Base-by-base conservation (phyloP, 2,888 invertebrate genomes). In the Achlya flavicornis region DNA sequence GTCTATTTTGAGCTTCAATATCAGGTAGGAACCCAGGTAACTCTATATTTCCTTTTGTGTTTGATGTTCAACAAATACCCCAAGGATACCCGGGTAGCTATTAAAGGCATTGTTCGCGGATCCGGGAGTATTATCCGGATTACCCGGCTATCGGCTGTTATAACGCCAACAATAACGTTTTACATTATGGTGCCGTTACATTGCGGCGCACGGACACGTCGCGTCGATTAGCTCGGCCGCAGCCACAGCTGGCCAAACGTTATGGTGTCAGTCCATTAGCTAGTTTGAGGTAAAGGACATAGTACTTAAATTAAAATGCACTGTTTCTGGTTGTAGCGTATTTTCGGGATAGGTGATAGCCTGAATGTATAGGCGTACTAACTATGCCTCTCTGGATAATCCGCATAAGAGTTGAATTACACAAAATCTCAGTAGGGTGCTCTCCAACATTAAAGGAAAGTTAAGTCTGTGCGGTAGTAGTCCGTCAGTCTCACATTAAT, bases 61-160 rank as follows among this genome's bases (percentile, higher is more conserved):
- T 53, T 19, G 53, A 16, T 19, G 53, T 53, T 19, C 53, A 19
- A 16, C 16, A 19, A 53, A 53, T 60, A 19, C 43, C 60, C 60
- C 19, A 35, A 60, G 38, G 16, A 41, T 43, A 60, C 60, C 19
- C 41, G 59, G 41, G 41, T 32, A 58, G 58, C 53, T 53, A 53
- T 53, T 53, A 19, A 53, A 16, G 53, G 53, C 53, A 53, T 53
- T 53, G 53, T 53, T 53, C 19, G 53, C 53, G 53, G 53, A 53
- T 16, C 53, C 19, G 14, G 19, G 16, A 46, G 53, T 19, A 53
- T 53, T 53, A 53, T 53, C 53, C 53, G 53, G 53, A 53, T 53
- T 53, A 53, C 53, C 53, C 53, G 53, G 53, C 19, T 53, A 53
- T 53, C 19, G 19, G 16, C 53, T 53, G 4, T 53, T 19, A 10